Percentiles rank a stretch among this genome's conserved stretches.
Conservation (phyloP, 2,797 vertebrate species). For the Glyptemys insculpta region DNA sequence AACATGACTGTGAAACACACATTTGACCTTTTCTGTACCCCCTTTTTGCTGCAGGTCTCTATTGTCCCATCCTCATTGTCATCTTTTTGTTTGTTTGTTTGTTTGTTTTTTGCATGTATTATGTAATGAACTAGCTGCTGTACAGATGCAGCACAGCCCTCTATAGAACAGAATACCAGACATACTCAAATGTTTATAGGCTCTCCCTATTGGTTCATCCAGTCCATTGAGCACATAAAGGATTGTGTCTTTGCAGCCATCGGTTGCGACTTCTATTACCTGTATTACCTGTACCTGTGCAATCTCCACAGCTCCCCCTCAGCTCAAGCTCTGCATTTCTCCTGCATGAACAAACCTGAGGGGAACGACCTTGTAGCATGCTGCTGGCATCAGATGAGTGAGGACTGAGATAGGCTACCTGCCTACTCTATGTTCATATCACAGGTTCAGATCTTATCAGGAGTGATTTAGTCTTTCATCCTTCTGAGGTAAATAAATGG, state of each 20-base stretch:
- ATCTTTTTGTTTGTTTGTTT: neutral
- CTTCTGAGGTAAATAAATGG: constrained; percentile 25
- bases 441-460: neutral
- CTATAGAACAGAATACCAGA: neutral
- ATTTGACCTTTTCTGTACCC: neutral
- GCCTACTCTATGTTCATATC: constrained; percentile 1
- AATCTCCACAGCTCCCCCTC: neutral
- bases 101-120: neutral
- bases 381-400: constrained; percentile 57
- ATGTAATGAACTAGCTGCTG: neutral
- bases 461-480: constrained; percentile 54
- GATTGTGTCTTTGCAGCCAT: fast-evolving
- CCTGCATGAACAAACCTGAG: neutral
- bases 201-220: neutral
- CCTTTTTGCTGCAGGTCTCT: neutral
- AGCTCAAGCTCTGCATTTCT: neutral
- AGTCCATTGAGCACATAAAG: fast-evolving
- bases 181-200: neutral
- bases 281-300: too few species aligned
- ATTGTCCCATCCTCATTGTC: neutral
- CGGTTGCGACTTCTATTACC: neutral
- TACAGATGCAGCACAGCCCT: neutral
- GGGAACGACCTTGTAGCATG: constrained; percentile 5
- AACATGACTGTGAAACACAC: fast-evolving
- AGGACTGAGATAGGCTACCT: constrained; percentile 18